Conservation (phyloP, 2,888 invertebrate genomes). For the Apocheima hispidaria region DNA sequence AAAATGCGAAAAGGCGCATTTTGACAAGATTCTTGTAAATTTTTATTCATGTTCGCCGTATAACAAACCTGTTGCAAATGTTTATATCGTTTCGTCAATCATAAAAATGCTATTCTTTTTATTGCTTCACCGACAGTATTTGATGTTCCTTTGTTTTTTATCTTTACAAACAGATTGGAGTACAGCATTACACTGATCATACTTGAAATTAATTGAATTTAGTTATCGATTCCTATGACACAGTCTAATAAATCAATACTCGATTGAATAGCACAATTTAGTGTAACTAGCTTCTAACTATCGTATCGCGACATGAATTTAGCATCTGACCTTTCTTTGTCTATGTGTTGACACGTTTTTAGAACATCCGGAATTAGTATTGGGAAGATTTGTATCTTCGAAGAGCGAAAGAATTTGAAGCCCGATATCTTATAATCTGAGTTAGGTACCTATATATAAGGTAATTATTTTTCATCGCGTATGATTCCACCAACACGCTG, state of each 20-base stretch:
- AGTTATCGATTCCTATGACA: not conserved
- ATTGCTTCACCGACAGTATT: conserved; percentile 12
- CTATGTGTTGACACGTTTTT: conserved; percentile 30
- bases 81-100: conserved; percentile 25
- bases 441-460: not conserved
- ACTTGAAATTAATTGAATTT: not conserved
- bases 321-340: conserved; percentile 36
- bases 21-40: not conserved
- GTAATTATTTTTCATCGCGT: too few species aligned
- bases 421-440: conserved; percentile 10
- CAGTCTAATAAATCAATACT: conserved; percentile 24
- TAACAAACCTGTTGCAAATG: conserved; percentile 25
- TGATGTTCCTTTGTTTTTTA: conserved; percentile 14
- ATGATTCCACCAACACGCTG: too few species aligned
- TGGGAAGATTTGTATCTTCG: conserved; percentile 24
- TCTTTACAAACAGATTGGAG: conserved; percentile 3
- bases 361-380: conserved; percentile 29
- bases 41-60: conserved; percentile 8
- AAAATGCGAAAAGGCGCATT: not conserved
- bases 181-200: not conserved
- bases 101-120: conserved; percentile 25
- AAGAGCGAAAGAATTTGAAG: conserved; percentile 16
- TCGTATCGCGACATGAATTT: conserved; percentile 30
- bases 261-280: conserved; percentile 20
- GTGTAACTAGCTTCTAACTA: conserved; percentile 17